These are phyloP conservation scores for Platygyra sinensis DNA, from an alignment of 64 coral and sea anemone genomes.

Conservation along the genomic window DNA sequence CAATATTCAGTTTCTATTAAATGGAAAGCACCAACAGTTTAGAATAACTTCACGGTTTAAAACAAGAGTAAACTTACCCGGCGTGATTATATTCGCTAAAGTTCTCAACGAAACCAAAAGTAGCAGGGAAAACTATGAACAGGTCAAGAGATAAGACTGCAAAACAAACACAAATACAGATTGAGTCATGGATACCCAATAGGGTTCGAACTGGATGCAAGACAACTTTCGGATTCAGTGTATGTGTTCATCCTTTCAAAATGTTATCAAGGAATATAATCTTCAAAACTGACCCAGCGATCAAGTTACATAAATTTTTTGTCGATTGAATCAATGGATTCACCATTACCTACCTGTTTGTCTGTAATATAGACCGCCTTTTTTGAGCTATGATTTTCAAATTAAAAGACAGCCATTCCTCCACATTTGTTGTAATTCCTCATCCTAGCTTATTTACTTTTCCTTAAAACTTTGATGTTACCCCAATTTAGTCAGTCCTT, in stretches of 20 bases:
- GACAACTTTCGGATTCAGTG: no score
- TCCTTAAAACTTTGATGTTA: neutral
- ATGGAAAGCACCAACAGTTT: neutral
- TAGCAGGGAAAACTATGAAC: neutral
- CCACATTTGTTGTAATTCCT: neutral
- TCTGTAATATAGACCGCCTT: neutral
- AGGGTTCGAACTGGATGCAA: no score
- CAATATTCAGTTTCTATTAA: no score
- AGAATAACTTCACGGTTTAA: neutral
- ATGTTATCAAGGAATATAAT: no score
- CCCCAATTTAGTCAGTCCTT: neutral
- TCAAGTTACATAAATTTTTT: no score
- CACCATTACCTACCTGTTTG: neutral
- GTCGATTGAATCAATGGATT: neutral
- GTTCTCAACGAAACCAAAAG: neutral
- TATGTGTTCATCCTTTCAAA: no score
- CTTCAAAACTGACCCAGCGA: no score
- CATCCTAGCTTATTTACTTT: neutral
- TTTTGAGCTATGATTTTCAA: neutral
- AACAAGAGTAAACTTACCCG: conserved; percentile 10
- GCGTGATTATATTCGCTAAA: neutral
- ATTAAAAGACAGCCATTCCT: neutral
- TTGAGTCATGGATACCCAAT: no score
- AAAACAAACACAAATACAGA: conserved; percentile 3
- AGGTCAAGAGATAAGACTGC: neutral